phyloP scores from a whole-genome alignment of 2,888 invertebrate genomes.

The Pterobdella sp. region DNA sequence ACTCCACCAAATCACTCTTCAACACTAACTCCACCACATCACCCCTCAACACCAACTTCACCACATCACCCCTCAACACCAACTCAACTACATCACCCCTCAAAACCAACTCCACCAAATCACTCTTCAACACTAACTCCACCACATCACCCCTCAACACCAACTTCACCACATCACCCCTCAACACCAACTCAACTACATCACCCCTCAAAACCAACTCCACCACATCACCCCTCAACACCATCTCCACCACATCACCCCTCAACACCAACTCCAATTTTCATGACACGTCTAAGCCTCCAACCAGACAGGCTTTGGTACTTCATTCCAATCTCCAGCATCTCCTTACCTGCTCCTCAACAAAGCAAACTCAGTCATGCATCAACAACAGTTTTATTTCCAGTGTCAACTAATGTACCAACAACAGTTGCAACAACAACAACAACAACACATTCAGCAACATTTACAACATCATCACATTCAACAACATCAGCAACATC shows the following conservation, averaged over 20 bases:
- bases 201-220: not conserved
- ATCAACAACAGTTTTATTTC: not conserved
- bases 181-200: not conserved
- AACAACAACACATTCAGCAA: slow-evolving; percentile 7
- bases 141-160: not conserved
- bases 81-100: not conserved
- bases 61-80: not conserved
- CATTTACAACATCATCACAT: not conserved
- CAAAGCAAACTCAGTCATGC: not conserved
- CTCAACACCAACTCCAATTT: not conserved
- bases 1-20: not conserved
- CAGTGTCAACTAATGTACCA: not conserved
- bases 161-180: not conserved
- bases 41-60: not conserved
- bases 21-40: not conserved
- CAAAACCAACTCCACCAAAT: not conserved
- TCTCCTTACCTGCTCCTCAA: not conserved
- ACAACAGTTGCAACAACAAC: not conserved
- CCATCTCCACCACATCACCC: not conserved
- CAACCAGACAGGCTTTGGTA: not conserved
- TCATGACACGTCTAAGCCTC: not conserved
- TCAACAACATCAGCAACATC: not conserved
- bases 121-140: not conserved
- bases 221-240: not conserved
- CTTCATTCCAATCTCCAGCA: not conserved